phyloP scores from a whole-genome alignment of 2,113 vertebrate genomes.

The Myrmophylax atrothorax region DNA sequence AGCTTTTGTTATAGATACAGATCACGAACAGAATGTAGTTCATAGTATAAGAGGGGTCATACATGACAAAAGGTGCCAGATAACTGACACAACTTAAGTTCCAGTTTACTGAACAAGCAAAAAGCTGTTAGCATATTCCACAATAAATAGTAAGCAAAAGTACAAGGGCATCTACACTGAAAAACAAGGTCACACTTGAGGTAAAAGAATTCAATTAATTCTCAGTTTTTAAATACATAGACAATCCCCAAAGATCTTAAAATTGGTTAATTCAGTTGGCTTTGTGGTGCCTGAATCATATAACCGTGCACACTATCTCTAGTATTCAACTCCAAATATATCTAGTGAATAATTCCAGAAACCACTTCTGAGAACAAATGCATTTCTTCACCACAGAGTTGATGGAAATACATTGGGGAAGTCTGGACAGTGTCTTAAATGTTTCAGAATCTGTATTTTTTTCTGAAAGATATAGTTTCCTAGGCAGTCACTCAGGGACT shows the following conservation, averaged over 20 bases:
- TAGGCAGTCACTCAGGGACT: background rate
- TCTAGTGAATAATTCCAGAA: background rate
- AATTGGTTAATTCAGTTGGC: background rate
- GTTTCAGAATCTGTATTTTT: conserved; percentile 24
- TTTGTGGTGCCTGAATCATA: background rate
- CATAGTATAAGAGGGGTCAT: background rate
- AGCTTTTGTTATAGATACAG: background rate
- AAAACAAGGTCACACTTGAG: background rate
- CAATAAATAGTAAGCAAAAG: background rate
- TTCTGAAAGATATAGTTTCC: background rate
- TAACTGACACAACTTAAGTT: background rate
- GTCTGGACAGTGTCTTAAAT: background rate
- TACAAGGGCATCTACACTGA: background rate
- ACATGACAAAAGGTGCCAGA: background rate
- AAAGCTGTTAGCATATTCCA: background rate
- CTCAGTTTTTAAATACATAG: background rate
- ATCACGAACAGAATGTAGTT: background rate
- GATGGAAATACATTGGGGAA: background rate
- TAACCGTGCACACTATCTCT: background rate
- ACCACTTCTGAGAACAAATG: background rate
- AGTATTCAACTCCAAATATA: background rate
- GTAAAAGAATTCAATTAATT: background rate
- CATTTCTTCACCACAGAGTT: background rate
- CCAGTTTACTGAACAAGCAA: background rate
- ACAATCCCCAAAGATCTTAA: background rate